Conservation (phyloP, 2,113 vertebrate genomes). For the Cnemophilus loriae region DNA sequence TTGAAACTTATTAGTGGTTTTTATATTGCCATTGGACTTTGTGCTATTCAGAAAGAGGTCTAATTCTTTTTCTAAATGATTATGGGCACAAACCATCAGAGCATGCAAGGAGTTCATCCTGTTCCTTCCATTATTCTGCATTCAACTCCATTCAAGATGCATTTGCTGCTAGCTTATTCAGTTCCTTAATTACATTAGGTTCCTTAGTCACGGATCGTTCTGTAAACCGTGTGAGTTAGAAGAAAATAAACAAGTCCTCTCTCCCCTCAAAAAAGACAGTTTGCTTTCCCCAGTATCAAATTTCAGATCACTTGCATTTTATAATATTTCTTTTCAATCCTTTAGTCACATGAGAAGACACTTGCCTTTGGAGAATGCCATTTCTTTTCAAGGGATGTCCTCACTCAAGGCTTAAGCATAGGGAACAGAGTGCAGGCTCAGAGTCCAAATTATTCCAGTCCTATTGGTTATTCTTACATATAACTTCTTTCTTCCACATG, state of each 20-base stretch:
- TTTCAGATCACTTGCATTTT: not conserved
- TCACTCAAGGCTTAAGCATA: not conserved
- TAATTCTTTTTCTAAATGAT: not conserved
- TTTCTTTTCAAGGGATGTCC: not conserved
- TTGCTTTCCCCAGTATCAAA: not conserved
- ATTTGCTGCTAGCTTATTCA: constrained; percentile 11
- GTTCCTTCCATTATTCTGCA: not conserved
- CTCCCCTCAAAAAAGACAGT: not conserved
- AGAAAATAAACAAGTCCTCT: not conserved
- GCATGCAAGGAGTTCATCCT: not conserved
- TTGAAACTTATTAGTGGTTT: not conserved
- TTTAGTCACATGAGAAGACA: not conserved
- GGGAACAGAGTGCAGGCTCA: not conserved
- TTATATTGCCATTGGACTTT: not conserved
- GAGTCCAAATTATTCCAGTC: not conserved
- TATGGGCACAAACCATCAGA: not conserved
- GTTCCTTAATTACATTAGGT: not conserved
- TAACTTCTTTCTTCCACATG: not conserved
- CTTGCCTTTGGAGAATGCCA: not conserved
- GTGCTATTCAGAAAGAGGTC: not conserved
- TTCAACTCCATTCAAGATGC: not conserved
- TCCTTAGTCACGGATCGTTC: not conserved
- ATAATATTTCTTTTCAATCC: not conserved
- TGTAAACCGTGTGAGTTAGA: not conserved
- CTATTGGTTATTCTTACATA: not conserved